Percentiles rank a stretch among this genome's conserved stretches.
Evolutionary conservation across 2,113 vertebrate species (phyloP).

Genomic region (Crotalus viridis): DNA sequence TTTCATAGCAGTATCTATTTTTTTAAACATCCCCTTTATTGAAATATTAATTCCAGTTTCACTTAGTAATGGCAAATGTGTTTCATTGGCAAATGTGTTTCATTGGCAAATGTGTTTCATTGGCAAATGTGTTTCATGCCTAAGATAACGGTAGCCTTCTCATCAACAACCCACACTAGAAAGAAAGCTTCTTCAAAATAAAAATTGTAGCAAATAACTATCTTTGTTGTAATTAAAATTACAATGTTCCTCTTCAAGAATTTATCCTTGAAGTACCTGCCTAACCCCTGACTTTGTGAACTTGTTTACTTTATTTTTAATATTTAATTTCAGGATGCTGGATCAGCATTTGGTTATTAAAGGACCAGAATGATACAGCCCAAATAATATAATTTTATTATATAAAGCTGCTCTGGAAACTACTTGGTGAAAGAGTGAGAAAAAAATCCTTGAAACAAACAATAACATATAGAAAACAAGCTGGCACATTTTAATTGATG

Average conservation of each 20-base stretch:
- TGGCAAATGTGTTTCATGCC: slow-evolving; percentile 25
- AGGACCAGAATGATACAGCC: slow-evolving; percentile 6
- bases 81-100: slow-evolving; percentile 17
- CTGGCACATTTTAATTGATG: neutral
- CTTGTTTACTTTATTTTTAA: neutral
- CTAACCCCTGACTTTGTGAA: neutral
- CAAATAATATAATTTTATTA: neutral
- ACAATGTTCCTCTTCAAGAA: neutral
- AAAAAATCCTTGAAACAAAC: neutral
- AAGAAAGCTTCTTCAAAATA: neutral
- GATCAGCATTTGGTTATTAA: neutral
- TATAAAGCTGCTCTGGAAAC: neutral
- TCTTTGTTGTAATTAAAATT: slow-evolving; percentile 42
- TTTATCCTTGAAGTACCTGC: slow-evolving; percentile 20
- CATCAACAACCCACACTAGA: neutral
- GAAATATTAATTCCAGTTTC: slow-evolving; percentile 32
- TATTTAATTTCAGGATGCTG: slow-evolving; percentile 6
- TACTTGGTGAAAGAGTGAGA: neutral
- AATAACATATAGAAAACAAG: neutral
- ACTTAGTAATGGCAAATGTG: slow-evolving; percentile 20
- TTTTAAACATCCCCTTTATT: neutral
- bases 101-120: slow-evolving; percentile 18
- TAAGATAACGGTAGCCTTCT: slow-evolving; percentile 38
- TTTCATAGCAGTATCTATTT: neutral
- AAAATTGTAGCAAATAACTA: slow-evolving; percentile 35